A percentile compares a stretch with the other conserved stretches of the same genome.
Conservation (phyloP, 2,113 vertebrate species). For the Tragelaphus imberbis region DNA sequence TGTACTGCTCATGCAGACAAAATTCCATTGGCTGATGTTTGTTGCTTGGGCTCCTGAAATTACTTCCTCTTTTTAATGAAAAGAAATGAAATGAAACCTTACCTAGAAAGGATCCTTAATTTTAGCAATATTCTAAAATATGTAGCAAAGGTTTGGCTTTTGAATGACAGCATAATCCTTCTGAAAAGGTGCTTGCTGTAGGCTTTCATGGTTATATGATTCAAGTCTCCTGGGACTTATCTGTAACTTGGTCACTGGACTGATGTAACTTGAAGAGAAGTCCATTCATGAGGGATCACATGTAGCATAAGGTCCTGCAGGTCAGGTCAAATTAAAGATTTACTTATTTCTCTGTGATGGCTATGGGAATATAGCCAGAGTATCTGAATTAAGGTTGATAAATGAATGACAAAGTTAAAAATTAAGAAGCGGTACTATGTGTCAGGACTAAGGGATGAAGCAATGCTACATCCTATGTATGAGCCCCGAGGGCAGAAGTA, state of each 20-base stretch:
- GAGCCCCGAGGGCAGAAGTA: background rate
- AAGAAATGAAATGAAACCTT: background rate
- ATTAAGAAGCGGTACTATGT: background rate
- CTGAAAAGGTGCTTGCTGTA: background rate
- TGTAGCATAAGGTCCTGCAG: background rate
- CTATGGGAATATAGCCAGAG: background rate
- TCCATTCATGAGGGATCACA: background rate
- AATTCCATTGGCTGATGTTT: background rate
- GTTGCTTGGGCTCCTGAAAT: background rate
- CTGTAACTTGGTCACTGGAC: background rate
- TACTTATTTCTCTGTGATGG: background rate
- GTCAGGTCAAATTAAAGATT: background rate
- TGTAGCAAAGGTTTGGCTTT: background rate
- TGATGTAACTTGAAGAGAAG: background rate
- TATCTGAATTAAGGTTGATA: background rate
- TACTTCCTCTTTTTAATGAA: background rate
- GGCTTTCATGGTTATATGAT: background rate
- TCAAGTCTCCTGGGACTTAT: background rate
- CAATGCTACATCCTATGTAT: background rate
- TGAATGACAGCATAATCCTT: background rate
- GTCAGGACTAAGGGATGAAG: background rate
- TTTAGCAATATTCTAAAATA: slow-evolving; percentile 12
- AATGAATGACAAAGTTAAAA: background rate
- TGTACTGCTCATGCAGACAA: background rate
- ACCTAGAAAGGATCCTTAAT: background rate